Evolutionary conservation across 2,797 vertebrate species (phyloP).

Genomic region (Chelidonichthys spinosus): DNA sequence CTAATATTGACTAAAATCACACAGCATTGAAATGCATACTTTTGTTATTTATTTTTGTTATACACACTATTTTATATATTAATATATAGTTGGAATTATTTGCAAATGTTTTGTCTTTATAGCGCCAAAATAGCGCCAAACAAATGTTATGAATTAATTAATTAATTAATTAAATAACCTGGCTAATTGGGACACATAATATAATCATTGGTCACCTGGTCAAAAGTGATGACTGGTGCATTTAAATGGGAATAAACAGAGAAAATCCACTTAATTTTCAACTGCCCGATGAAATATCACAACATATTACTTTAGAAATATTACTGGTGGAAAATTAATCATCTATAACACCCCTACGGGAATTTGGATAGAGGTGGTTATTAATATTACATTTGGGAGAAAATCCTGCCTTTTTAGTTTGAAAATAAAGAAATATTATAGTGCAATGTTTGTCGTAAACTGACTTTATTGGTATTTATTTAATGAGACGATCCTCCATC

Average conservation of each 20-base stretch:
- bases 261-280: background rate
- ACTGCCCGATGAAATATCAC: background rate
- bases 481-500: conserved; percentile 16
- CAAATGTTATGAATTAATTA: too few species aligned
- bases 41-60: background rate
- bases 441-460: conserved; percentile 2
- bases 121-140: too few species aligned
- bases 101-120: too few species aligned
- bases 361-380: conserved; percentile 27
- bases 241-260: too few species aligned
- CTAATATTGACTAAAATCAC: background rate
- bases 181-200: too few species aligned
- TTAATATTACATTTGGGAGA: conserved; percentile 19
- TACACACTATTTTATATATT: background rate
- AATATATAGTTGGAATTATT: too few species aligned
- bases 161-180: too few species aligned
- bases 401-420: conserved; percentile 18
- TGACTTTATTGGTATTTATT: conserved; percentile 22
- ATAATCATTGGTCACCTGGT: too few species aligned
- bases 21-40: background rate
- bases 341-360: conserved; percentile 7
- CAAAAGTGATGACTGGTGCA: too few species aligned
- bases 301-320: conserved; percentile 18
- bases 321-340: conserved; percentile 20
- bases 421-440: background rate